Evolutionary conservation across 1,140 invertebrate genomes (phyloP).

Genomic region (Drosophila burlai): DNA sequence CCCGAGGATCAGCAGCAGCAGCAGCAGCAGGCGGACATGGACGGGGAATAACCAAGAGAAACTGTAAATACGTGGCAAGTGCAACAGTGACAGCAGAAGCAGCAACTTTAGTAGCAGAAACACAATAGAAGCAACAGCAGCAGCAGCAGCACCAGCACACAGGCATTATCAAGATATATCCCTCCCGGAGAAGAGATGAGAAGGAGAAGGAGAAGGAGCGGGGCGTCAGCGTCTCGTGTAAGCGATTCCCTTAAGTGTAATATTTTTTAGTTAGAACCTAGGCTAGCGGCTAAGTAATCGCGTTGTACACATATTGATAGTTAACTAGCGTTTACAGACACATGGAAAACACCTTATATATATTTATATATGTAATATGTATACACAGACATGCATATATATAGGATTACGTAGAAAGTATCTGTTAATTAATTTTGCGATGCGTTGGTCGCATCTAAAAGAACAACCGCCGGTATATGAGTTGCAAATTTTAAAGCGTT

Average conservation of each 20-base stretch:
- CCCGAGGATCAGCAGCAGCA: slow-evolving; percentile 67
- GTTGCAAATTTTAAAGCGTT: slow-evolving; percentile 70
- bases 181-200: slow-evolving; percentile 26
- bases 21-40: slow-evolving; percentile 39
- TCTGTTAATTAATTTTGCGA: slow-evolving; percentile 79
- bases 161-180: slow-evolving; percentile 34
- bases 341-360: slow-evolving; percentile 37
- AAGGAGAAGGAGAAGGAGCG: background rate
- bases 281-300: slow-evolving; percentile 62
- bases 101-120: background rate
- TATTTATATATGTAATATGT: slow-evolving; percentile 27
- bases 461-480: slow-evolving; percentile 72
- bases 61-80: slow-evolving; percentile 46
- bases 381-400: slow-evolving; percentile 47
- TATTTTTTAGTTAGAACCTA: slow-evolving; percentile 75
- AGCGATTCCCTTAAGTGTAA: slow-evolving; percentile 76
- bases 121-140: slow-evolving; percentile 1
- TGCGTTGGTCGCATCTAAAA: slow-evolving; percentile 84
- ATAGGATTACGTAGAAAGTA: slow-evolving; percentile 53
- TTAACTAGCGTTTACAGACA: slow-evolving; percentile 63
- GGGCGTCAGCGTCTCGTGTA: slow-evolving; percentile 25
- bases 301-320: slow-evolving; percentile 63
- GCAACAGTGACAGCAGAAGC: slow-evolving; percentile 3
- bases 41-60: slow-evolving; percentile 39
- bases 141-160: slow-evolving; percentile 19